phyloP scores from a whole-genome alignment of 2,888 invertebrate genomes.

The Athripsodes cinereus region DNA sequence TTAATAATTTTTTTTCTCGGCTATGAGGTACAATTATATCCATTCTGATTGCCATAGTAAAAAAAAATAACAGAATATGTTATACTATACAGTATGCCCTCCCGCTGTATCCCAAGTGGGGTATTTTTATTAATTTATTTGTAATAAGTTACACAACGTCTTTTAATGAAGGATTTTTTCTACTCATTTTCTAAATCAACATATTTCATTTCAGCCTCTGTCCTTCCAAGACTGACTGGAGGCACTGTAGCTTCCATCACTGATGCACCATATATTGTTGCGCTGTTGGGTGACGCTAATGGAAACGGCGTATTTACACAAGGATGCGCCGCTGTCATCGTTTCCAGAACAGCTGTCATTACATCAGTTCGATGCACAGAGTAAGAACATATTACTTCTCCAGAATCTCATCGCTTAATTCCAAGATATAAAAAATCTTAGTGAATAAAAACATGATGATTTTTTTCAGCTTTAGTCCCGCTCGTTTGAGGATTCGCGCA shows the following conservation, averaged over 20 bases:
- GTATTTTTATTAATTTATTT: neutral
- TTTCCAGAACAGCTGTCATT: conserved; percentile 34
- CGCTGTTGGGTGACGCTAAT: conserved; percentile 30
- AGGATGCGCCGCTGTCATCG: conserved; percentile 40
- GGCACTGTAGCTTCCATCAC: conserved; percentile 41
- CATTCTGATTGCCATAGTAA: too few relatives aligned
- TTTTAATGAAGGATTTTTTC: neutral
- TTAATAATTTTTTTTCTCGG: too few relatives aligned
- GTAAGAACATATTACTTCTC: conserved; percentile 1
- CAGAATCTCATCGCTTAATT: too few relatives aligned
- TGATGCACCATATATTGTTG: conserved; percentile 43
- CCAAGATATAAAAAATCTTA: too few relatives aligned
- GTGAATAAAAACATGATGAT: neutral
- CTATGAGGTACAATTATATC: too few relatives aligned
- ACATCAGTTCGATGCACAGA: conserved; percentile 43
- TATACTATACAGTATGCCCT: too few relatives aligned
- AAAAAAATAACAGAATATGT: too few relatives aligned
- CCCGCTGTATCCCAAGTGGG: too few relatives aligned
- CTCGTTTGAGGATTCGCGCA: conserved; percentile 18
- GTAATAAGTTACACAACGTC: neutral
- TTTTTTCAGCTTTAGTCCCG: conserved; percentile 13
- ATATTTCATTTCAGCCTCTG: neutral
- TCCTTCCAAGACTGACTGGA: conserved; percentile 33
- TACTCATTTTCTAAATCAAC: neutral
- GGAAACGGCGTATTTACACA: conserved; percentile 35